Base-by-base conservation (phyloP, 2,113 vertebrate genomes). In the Hemiprocne comata region DNA sequence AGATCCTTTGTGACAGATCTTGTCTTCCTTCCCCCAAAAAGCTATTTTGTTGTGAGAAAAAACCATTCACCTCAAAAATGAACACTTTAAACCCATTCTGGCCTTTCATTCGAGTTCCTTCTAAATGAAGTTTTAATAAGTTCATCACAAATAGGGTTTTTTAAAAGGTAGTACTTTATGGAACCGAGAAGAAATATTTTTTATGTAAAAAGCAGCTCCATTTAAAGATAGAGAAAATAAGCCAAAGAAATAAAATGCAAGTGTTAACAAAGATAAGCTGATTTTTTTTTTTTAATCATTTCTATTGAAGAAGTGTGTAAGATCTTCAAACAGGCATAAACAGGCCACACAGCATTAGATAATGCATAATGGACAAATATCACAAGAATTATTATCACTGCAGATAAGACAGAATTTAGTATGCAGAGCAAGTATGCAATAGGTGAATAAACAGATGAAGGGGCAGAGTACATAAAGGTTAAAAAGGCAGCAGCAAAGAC, bases 181-280 rank as follows among this genome's bases (percentile, higher is more conserved):
- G 78, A 94, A 88, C 34, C n/a, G 44, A 88, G 62, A 82, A 91
- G 33, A 70, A 87, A n/a, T 21, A 53, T 36, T 90, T 89, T 79
- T 92, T 2, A 85, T 61, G 36, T 38, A 92, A 88, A 93, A 96
- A 84, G 57, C 40, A 86, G 54, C 44, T 86, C 51, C 71, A 91
- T 86, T 95, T 94, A 93, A 93, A 91, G 81, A 95, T 91, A 89
- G 93, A 89, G 38, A 58, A 17, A 58, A 11, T 44, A 86, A 85
- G 69, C 26, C 53, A 84, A 85, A 87, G 60, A 26, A 42, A 57
- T 23, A 81, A 90, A 96, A 90, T 58, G 60, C 69, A 92, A 93
- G 64, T 53, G 51, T 78, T 90, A 93, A 92, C 65, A 57, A 88
- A 88, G 73, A 96, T 92, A 93, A 92, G 85, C 25, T 34, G 34